phyloP scores from a whole-genome alignment of 2,888 invertebrate genomes.

The Gibbula magus region DNA sequence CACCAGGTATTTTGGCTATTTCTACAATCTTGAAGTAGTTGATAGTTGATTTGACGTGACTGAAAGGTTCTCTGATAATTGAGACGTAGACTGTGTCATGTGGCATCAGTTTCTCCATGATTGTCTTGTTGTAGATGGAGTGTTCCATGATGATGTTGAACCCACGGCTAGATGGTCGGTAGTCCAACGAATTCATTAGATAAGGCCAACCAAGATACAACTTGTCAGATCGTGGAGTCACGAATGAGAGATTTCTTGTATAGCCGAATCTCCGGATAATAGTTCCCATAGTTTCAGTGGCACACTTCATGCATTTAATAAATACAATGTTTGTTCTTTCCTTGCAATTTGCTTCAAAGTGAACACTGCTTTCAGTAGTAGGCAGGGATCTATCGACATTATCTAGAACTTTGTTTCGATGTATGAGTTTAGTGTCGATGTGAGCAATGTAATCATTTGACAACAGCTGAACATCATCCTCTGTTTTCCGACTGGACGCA shows the following conservation, averaged over 20 bases:
- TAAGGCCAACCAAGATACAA: slow-evolving; percentile 73
- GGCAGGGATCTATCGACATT: no score
- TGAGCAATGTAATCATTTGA: no score
- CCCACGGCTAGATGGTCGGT: slow-evolving; percentile 53
- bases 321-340: slow-evolving; percentile 63
- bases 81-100: slow-evolving; percentile 63
- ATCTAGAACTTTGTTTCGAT: no score
- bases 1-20: slow-evolving; percentile 45
- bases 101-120: slow-evolving; percentile 66
- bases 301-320: slow-evolving; percentile 73
- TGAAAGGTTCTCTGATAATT: slow-evolving; percentile 69
- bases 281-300: slow-evolving; percentile 68
- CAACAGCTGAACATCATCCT: no score
- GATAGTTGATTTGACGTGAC: slow-evolving; percentile 67
- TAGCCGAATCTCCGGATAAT: slow-evolving; percentile 69
- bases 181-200: slow-evolving; percentile 57
- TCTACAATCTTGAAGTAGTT: slow-evolving; percentile 66
- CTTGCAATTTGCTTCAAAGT: slow-evolving; percentile 7
- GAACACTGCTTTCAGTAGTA: no score
- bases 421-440: no score
- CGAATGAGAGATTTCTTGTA: slow-evolving; percentile 62
- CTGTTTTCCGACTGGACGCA: no score
- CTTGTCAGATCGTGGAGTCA: slow-evolving; percentile 59
- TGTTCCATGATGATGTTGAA: slow-evolving; percentile 71
- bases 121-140: slow-evolving; percentile 63